Evolutionary conservation across 2,888 invertebrate genomes (phyloP).

Genomic region (Brachyptera putata): DNA sequence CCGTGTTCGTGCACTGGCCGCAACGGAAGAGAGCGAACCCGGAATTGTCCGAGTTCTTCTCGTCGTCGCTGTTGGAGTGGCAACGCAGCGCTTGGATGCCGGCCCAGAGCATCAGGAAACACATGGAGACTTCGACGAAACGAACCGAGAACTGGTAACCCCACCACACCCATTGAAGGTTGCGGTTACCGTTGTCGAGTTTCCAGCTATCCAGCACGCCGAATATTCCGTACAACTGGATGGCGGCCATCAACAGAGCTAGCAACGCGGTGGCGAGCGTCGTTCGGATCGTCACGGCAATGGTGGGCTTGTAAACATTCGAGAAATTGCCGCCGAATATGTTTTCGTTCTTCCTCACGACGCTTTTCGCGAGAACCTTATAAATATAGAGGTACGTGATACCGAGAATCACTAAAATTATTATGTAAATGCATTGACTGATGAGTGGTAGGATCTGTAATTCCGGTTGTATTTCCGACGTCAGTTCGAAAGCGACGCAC

Average conservation of each 20-base stretch:
- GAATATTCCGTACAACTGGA: slow-evolving; percentile 79
- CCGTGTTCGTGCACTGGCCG: slow-evolving; percentile 36
- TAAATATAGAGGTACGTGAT: slow-evolving; percentile 82
- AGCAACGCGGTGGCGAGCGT: slow-evolving; percentile 82
- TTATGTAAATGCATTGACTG: slow-evolving; percentile 80
- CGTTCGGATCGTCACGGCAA: slow-evolving; percentile 84
- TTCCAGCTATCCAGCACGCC: slow-evolving; percentile 49
- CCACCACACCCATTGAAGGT: slow-evolving; percentile 80
- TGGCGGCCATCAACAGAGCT: slow-evolving; percentile 74
- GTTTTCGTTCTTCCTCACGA: slow-evolving; percentile 48
- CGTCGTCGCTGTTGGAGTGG: slow-evolving; percentile 55
- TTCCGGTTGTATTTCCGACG: slow-evolving; percentile 44
- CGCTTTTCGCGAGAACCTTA: slow-evolving; percentile 67
- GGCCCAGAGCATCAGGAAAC: slow-evolving; percentile 80
- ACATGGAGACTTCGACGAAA: slow-evolving; percentile 81
- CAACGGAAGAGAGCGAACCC: slow-evolving; percentile 79
- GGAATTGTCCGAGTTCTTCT: slow-evolving; percentile 50
- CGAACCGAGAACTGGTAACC: slow-evolving; percentile 83
- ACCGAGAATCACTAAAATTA: slow-evolving; percentile 78
- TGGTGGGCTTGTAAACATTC: slow-evolving; percentile 40
- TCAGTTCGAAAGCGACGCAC: slow-evolving; percentile 76
- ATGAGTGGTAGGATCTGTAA: slow-evolving; percentile 66
- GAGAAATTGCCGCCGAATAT: slow-evolving; percentile 42
- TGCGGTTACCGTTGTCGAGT: slow-evolving; percentile 43
- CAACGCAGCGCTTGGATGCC: slow-evolving; percentile 62